phyloP scores from a whole-genome alignment of 2,113 vertebrate genomes.

The Galeopterus variegatus region DNA sequence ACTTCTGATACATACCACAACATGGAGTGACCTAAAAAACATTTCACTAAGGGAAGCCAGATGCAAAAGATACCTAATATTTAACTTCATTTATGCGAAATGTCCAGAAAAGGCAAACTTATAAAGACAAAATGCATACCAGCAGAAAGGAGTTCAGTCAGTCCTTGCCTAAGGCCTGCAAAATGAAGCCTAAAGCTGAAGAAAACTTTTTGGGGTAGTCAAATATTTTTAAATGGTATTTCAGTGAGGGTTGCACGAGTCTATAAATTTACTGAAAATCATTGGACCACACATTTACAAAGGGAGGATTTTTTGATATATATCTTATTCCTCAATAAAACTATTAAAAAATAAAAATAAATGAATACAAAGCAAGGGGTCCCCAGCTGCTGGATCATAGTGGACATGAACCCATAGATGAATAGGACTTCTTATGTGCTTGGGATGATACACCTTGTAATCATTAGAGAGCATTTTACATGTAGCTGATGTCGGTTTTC shows the following conservation, averaged over 20 bases:
- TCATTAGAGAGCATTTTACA: not conserved
- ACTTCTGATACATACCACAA: no score
- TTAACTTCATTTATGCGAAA: not conserved
- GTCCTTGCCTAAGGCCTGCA: not conserved
- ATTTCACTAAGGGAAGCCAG: no score
- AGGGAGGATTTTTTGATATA: not conserved
- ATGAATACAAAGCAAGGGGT: not conserved
- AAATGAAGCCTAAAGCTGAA: not conserved
- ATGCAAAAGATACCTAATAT: no score
- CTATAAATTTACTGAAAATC: not conserved
- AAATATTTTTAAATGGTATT: not conserved
- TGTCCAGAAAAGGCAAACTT: no score
- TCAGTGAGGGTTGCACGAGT: not conserved
- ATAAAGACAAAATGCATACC: slow-evolving; percentile 21
- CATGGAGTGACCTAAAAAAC: no score
- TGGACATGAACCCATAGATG: not conserved
- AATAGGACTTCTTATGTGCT: not conserved
- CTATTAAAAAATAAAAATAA: not conserved
- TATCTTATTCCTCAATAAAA: not conserved
- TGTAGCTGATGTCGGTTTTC: not conserved
- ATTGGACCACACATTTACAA: not conserved
- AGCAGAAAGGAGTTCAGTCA: not conserved
- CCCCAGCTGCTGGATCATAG: not conserved
- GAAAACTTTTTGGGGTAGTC: not conserved
- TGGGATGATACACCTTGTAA: not conserved